Evolutionary conservation across 2,888 invertebrate species (phyloP).

Genomic region (Cybosia mesomella): DNA sequence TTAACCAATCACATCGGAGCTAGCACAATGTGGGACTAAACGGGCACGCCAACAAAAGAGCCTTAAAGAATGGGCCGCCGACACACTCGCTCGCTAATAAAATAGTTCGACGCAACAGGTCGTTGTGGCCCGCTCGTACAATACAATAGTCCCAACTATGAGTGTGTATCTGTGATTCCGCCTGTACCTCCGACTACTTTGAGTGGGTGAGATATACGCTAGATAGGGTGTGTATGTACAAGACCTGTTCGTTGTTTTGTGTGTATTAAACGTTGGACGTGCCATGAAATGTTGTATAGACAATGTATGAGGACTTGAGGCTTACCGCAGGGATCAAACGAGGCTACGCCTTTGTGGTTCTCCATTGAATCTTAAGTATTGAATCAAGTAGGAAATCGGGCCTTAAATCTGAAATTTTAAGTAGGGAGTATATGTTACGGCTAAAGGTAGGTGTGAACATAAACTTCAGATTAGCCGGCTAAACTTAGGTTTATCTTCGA

Average conservation of each 20-base stretch:
- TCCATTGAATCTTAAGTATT: neutral
- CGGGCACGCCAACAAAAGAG: constrained; percentile 82
- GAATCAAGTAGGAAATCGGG: neutral
- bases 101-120: constrained; percentile 86
- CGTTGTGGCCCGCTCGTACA: constrained; percentile 67
- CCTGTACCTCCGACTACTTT: constrained; percentile 50
- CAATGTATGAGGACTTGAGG: constrained; percentile 1
- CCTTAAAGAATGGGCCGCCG: constrained; percentile 85
- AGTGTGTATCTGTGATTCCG: constrained; percentile 63
- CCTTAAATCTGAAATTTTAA: neutral
- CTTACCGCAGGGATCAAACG: neutral
- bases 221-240: constrained; percentile 1
- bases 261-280: constrained; percentile 15
- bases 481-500: too few relatives aligned
- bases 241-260: constrained; percentile 18
- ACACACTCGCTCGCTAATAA: constrained; percentile 83
- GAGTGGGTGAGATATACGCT: constrained; percentile 35
- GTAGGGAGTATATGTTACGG: neutral
- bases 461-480: too few relatives aligned
- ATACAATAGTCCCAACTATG: constrained; percentile 74
- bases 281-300: neutral
- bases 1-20: constrained; percentile 77
- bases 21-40: constrained; percentile 78
- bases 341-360: neutral
- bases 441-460: too few relatives aligned